Evolutionary conservation across 2,113 vertebrate genomes (phyloP).

Genomic region (Phalacrocorax aristotelis): DNA sequence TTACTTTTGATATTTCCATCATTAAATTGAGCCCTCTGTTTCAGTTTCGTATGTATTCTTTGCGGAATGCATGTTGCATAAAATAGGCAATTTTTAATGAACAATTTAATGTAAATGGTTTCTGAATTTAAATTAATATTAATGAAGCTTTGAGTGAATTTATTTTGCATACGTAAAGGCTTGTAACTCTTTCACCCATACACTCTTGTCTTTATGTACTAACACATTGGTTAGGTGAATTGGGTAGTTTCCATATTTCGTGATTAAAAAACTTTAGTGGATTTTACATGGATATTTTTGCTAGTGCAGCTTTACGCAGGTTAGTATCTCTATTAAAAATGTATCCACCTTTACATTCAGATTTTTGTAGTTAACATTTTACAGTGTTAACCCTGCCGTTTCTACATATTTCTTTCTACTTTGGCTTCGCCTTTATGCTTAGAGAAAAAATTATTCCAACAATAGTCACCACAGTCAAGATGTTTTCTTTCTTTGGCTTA

Average conservation of each 20-base stretch:
- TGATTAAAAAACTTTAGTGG: conserved; percentile 60
- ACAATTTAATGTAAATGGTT: conserved; percentile 86
- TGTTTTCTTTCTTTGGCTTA: conserved; percentile 75
- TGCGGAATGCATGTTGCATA: conserved; percentile 82
- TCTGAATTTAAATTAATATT: conserved; percentile 90
- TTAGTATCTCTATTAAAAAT: background rate
- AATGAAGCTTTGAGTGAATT: conserved; percentile 86
- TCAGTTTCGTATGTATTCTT: conserved; percentile 78
- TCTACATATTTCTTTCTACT: background rate
- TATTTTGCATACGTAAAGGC: conserved; percentile 87
- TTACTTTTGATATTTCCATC: conserved; percentile 74
- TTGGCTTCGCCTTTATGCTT: conserved; percentile 5
- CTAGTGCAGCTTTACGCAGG: conserved; percentile 2
- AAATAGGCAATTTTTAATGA: conserved; percentile 86
- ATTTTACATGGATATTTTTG: conserved; percentile 48
- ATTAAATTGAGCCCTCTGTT: conserved; percentile 71
- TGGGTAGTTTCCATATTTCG: conserved; percentile 64
- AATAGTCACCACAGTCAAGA: conserved; percentile 72
- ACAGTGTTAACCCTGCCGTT: background rate
- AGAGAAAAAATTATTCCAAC: conserved; percentile 47
- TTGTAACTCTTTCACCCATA: conserved; percentile 78
- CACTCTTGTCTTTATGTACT: conserved; percentile 75
- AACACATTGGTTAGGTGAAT: conserved; percentile 67
- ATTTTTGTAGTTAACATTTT: conserved; percentile 13
- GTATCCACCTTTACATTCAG: background rate